Percentiles rank a stretch among this genome's conserved stretches.
Conservation (phyloP, 2,113 vertebrate species). For the Solea senegalensis region DNA sequence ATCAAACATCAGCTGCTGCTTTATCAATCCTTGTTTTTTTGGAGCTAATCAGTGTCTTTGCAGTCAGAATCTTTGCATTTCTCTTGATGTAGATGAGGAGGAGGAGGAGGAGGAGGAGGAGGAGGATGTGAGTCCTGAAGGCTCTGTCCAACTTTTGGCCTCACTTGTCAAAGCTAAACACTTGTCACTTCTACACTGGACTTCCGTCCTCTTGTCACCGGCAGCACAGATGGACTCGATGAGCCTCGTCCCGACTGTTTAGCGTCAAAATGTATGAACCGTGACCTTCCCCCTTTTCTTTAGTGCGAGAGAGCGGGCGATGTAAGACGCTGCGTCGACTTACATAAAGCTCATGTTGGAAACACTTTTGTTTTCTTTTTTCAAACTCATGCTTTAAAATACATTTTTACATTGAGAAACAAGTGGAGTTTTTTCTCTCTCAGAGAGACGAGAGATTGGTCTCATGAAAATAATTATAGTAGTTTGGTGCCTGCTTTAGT, state of each 20-base stretch:
- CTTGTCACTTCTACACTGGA: constrained; percentile 60
- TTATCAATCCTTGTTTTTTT: background rate
- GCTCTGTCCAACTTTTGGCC: constrained; percentile 45
- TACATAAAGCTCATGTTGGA: too few species aligned
- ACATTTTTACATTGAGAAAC: too few species aligned
- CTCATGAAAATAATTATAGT: constrained; percentile 45
- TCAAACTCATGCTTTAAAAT: too few species aligned
- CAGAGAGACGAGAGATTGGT: constrained; percentile 1
- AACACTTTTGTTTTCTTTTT: too few species aligned
- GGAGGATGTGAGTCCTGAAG: constrained; percentile 38
- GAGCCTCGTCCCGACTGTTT: constrained; percentile 42
- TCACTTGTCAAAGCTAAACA: constrained; percentile 66
- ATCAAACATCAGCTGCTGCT: constrained; percentile 28
- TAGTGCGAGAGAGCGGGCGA: background rate
- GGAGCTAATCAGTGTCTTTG: constrained; percentile 15
- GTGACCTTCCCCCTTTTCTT: constrained; percentile 2
- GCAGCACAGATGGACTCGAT: constrained; percentile 20
- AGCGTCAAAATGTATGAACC: constrained; percentile 45
- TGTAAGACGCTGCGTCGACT: background rate
- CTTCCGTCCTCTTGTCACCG: constrained; percentile 34
- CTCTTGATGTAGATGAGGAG: constrained; percentile 9
- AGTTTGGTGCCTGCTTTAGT: constrained; percentile 28
- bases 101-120: background rate
- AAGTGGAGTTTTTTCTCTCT: too few species aligned
- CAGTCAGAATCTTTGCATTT: constrained; percentile 45